phyloP scores from a whole-genome alignment of 1,140 invertebrate species.

The Pygmarrhopalites habei region DNA sequence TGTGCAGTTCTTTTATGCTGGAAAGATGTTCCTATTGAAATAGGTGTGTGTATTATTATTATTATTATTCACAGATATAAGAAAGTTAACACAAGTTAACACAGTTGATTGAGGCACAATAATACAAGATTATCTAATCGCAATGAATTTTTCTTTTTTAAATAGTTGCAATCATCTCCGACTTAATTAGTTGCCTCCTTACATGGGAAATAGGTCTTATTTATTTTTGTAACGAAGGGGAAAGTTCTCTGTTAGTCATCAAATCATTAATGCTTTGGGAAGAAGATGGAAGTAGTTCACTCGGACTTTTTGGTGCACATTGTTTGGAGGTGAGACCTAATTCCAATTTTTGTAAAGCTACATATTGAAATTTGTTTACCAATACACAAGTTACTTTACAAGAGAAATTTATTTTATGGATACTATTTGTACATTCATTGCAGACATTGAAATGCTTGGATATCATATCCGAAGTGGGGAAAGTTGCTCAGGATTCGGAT shows the following conservation, averaged over 20 bases:
- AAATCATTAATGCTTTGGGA: conserved; percentile 21
- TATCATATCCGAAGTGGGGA: conserved; percentile 2
- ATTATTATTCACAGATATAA: too few relatives aligned
- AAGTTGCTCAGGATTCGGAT: not conserved
- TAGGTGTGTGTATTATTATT: too few relatives aligned
- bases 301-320: conserved; percentile 10
- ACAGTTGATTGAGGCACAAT: too few relatives aligned
- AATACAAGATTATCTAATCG: too few relatives aligned
- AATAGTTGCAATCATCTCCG: conserved; percentile 14
- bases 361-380: too few relatives aligned
- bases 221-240: conserved; percentile 26
- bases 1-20: conserved; percentile 14
- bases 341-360: too few relatives aligned
- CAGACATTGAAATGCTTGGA: conserved; percentile 28
- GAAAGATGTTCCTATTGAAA: conserved; percentile 15
- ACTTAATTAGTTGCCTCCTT: conserved; percentile 19
- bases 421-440: not conserved
- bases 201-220: conserved; percentile 33
- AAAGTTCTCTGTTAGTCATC: conserved; percentile 12
- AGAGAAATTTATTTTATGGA: too few relatives aligned
- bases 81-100: too few relatives aligned
- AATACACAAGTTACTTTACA: too few relatives aligned
- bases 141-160: too few relatives aligned
- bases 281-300: conserved; percentile 14
- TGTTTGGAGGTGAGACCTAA: conserved; percentile 24